Evolutionary conservation across 2,113 vertebrate species (phyloP), one percentile per base, ranked within the genome.

Genomic region (Pelusios castaneus): DNA sequence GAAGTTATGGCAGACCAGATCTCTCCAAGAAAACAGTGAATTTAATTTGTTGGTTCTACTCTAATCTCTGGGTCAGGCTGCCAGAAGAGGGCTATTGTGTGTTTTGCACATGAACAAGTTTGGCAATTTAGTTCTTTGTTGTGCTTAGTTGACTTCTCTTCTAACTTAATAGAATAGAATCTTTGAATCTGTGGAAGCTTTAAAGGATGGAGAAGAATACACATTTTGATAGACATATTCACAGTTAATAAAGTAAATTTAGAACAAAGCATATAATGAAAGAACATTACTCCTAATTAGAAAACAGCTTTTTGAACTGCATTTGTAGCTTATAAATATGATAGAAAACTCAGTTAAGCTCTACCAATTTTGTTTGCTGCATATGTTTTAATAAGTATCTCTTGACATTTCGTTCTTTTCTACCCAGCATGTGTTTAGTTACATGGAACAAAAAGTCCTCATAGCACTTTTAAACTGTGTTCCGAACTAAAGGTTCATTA

Each of bases 381-480:
- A 22, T 63, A 49, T 52, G 73, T 54, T 95, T 88, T 85, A 82
- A 29, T 73, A 88, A 70, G 63, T 58, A 58, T 75, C 91, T 86
- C 41, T 78, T 0, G 0, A 63, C 8, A 31, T 77, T 88, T 92
- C 77, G 31, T 31, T 88, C 34, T 21, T 93, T 9, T 77, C 21
- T 82, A 41, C 54, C 56, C 27, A 89, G 34, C 31, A 8, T 89
- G 4, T 75, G 10, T 76, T 8, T 10, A 93, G 11, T 34, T 2
- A 21, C 29, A 78, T 0, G 0, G 85, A 83, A 78, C 8, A 81
- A 81, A 91, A 94, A 83, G 67, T 2, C 11, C n/a, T 70, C 24
- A 41, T 5, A 82, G 80, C 58, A 80, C 1, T 84, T 93, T 90
- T 85, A 87, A 85, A 31, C 2, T 80, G 14, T 93, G 45, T 93